phyloP scores from a whole-genome alignment of 2,888 invertebrate genomes.

The Antitype chi region DNA sequence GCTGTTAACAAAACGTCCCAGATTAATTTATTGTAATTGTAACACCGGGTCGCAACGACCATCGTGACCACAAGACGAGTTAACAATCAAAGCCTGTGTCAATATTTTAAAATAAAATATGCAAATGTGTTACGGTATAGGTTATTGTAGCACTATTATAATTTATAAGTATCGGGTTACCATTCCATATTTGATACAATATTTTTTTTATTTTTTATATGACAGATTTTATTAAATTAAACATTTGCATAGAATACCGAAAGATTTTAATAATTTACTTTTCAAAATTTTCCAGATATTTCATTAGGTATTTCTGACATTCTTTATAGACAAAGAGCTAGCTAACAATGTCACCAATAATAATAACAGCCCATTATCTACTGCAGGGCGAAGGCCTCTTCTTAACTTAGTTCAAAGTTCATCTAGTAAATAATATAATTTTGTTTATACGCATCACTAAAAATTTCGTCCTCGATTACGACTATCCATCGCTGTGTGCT shows the following conservation, averaged over 20 bases:
- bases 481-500: neutral
- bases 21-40: slow-evolving; percentile 79
- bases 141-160: slow-evolving; percentile 29
- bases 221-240: neutral
- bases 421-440: neutral
- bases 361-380: too few relatives aligned
- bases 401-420: neutral
- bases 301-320: too few relatives aligned
- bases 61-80: slow-evolving; percentile 61
- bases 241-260: neutral
- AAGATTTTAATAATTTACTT: neutral
- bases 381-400: too few relatives aligned
- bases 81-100: slow-evolving; percentile 44
- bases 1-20: slow-evolving; percentile 70
- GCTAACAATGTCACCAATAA: too few relatives aligned
- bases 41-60: slow-evolving; percentile 66
- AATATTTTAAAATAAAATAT: slow-evolving; percentile 24
- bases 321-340: neutral
- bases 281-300: neutral
- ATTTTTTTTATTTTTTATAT: neutral
- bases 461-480: slow-evolving; percentile 11
- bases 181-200: neutral
- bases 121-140: neutral
- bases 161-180: slow-evolving; percentile 23
- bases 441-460: neutral